Base-by-base conservation (phyloP, 1,140 invertebrate genomes). In the Platyscapa corneri region DNA sequence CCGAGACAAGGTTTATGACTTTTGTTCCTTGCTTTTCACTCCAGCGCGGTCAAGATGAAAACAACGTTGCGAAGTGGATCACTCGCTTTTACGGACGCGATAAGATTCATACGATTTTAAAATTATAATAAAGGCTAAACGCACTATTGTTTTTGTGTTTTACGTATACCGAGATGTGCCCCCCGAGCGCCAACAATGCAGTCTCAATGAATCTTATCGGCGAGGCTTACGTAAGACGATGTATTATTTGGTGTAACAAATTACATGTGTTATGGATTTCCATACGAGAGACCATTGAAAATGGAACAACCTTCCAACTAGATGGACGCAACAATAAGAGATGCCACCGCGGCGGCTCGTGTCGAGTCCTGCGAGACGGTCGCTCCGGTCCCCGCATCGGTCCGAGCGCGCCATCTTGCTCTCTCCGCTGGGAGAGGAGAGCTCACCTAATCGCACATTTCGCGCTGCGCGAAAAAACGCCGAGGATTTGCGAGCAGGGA, bases 211-310 rank as follows among this genome's bases (percentile, higher is more conserved):
- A 72, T 82, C 80, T 82, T 82, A 82, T 82, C 80, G 42, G 30
- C 32, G 32, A 49, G 30, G 67, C 10, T 82, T 82, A 82, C 80
- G 49, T 82, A 82, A 82, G 80, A 72, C 34, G 79, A 81, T 81
- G 65, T 32, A 76, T 79, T 79, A 64, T 79, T 79, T 79, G 70
- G 30, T 49, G 80, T 16, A 42, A n/a, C n/a, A n/a, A n/a, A n/a
- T 46, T 7, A 70, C 64, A 46, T 30, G 74, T 67, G n/a, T n/a
- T n/a, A n/a, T 30, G n/a, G 70, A 74, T 42, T 74, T 74, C 37
- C 37, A 74, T 74, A 42, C 27, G 12, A 27, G 39, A 42, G 20
- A n/a, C n/a, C 67, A 53, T 46, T 56, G 56, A 49, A 46, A 77
- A 77, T 42, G 37, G 1, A 70, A 70, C 32, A 32, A 70, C 32